Percentiles rank a stretch among this genome's conserved stretches.
Evolutionary conservation across 2,113 vertebrate species (phyloP).

Genomic region (Periophthalmus modestus): DNA sequence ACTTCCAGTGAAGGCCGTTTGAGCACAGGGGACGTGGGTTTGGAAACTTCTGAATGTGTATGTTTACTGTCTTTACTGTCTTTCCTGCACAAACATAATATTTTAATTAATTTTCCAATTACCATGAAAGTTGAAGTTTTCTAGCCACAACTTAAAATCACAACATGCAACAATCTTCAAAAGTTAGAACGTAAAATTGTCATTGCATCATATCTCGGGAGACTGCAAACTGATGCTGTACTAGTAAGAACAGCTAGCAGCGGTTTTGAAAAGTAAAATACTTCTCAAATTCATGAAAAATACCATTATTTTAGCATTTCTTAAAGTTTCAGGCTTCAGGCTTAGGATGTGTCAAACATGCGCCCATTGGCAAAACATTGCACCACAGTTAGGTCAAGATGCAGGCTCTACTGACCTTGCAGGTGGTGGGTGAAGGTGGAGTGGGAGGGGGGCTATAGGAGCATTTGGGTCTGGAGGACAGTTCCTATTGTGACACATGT

Average conservation of each 20-base stretch:
- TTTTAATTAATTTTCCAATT: neutral
- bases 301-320: neutral
- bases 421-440: conserved; percentile 73
- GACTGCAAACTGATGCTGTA: neutral
- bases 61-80: conserved; percentile 57
- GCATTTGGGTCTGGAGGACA: conserved; percentile 67
- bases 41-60: conserved; percentile 30
- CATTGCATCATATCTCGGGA: neutral
- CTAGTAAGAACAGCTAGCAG: neutral
- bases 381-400: too few relatives aligned
- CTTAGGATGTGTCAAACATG: neutral
- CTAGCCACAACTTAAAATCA: too few relatives aligned
- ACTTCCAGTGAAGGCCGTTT: conserved; percentile 48
- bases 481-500: conserved; percentile 58
- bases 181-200: neutral
- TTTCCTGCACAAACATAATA: conserved; percentile 64
- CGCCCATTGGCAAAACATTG: neutral
- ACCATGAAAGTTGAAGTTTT: neutral
- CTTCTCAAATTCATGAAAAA: neutral
- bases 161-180: neutral
- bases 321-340: neutral
- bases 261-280: neutral
- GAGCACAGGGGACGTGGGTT: conserved; percentile 14
- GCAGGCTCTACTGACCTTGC: conserved; percentile 51
- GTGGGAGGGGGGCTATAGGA: conserved; percentile 68